These are phyloP conservation scores for Omphaloscelis lunosa DNA, from an alignment of 2,888 invertebrate species.

Conservation along the genomic window DNA sequence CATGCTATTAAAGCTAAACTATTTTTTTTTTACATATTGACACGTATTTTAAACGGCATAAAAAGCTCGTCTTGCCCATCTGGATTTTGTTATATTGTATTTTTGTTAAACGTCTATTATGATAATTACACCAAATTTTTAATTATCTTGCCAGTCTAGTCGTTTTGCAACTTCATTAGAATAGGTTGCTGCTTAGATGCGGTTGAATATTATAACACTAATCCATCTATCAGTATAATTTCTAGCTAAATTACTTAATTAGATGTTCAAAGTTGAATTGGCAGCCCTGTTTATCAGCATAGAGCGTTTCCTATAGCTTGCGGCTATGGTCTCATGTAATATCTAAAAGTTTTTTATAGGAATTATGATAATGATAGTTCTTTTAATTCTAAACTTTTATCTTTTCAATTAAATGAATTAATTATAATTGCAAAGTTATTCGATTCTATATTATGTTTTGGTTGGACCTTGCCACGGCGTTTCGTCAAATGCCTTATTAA, in stretches of 20 bases:
- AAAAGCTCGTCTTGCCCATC: not conserved
- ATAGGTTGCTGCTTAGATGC: not conserved
- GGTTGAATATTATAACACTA: not conserved
- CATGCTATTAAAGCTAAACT: not conserved
- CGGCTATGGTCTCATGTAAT: conserved; percentile 5
- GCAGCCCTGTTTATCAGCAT: not conserved
- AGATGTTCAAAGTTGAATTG: conserved; percentile 1
- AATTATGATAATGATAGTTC: not conserved
- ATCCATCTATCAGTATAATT: not conserved
- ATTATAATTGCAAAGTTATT: not conserved
- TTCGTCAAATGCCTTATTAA: conserved; percentile 9
- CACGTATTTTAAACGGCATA: not conserved
- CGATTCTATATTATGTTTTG: not conserved
- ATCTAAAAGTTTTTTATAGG: not conserved
- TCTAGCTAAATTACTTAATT: not conserved
- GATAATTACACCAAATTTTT: conserved; percentile 15
- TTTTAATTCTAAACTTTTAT: conserved; percentile 2
- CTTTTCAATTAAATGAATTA: not conserved
- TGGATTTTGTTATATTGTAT: not conserved
- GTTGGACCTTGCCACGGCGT: conserved; percentile 3
- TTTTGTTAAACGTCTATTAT: conserved; percentile 1
- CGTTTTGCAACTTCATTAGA: conserved; percentile 3
- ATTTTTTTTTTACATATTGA: not conserved
- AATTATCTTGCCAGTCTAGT: not conserved
- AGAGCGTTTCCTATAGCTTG: conserved; percentile 3